A percentile compares a stretch with the other conserved stretches of the same genome.
Evolutionary conservation across 1,140 invertebrate genomes (phyloP).

Genomic region (Trichonephila inaurata): DNA sequence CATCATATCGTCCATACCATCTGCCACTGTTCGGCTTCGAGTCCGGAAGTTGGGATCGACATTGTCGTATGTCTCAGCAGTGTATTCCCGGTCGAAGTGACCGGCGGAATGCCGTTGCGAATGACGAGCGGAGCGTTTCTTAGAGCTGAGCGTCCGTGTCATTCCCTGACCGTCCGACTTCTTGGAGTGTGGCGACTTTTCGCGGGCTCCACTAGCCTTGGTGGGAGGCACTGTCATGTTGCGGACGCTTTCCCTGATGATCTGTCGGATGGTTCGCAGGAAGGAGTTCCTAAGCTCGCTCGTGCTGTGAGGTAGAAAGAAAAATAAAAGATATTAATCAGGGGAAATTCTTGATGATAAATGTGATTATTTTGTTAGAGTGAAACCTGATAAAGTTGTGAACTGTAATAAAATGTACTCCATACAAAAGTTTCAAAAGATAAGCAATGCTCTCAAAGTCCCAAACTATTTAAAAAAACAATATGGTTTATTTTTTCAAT

Average conservation of each 20-base stretch:
- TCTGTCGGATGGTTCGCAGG: constrained; percentile 96
- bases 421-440: no score
- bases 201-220: constrained; percentile 12
- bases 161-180: constrained; percentile 59
- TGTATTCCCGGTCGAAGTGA: constrained; percentile 86
- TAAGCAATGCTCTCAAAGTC: not conserved
- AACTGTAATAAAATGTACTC: no score
- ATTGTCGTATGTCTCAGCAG: constrained; percentile 85
- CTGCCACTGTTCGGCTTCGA: constrained; percentile 93
- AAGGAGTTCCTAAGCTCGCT: constrained; percentile 97
- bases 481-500: no score
- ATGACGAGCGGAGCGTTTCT: constrained; percentile 81
- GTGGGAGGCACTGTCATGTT: constrained; percentile 93
- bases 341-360: no score
- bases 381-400: no score
- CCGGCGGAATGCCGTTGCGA: constrained; percentile 94
- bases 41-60: constrained; percentile 87
- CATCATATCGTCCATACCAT: constrained; percentile 83
- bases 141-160: constrained; percentile 85
- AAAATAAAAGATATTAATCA: not conserved
- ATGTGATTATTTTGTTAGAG: no score
- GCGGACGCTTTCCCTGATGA: constrained; percentile 95
- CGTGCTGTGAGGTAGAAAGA: constrained; percentile 85
- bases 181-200: constrained; percentile 29
- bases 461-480: no score